Evolutionary conservation across 2,113 vertebrate species (phyloP).

Genomic region (Colossoma macropomum): DNA sequence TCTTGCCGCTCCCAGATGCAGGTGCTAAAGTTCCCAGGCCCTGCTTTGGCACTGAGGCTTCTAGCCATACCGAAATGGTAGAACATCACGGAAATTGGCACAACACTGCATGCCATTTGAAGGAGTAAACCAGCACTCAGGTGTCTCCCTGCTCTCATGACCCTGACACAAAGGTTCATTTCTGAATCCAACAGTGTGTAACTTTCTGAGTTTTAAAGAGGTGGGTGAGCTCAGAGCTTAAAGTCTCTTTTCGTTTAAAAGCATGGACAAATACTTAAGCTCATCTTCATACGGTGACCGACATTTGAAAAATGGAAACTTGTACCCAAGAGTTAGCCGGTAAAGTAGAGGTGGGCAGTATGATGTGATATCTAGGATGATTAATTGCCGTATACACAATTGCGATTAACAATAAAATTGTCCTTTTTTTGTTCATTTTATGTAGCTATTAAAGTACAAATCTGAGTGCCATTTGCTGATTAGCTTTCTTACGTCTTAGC

Average conservation of each 20-base stretch:
- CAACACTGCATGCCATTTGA: background rate
- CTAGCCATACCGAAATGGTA: slow-evolving; percentile 18
- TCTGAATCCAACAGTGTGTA: background rate
- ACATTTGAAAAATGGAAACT: no score
- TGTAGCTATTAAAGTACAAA: no score
- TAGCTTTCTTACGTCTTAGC: no score
- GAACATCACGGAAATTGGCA: slow-evolving; percentile 26
- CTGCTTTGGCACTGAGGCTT: slow-evolving; percentile 21
- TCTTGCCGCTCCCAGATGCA: slow-evolving; percentile 28
- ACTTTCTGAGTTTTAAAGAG: background rate
- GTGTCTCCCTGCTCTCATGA: slow-evolving; percentile 5
- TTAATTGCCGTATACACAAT: no score
- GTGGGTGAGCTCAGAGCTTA: background rate
- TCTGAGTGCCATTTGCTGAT: no score
- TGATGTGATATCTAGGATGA: no score
- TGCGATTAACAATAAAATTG: no score
- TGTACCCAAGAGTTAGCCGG: no score
- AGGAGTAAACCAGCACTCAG: slow-evolving; percentile 26
- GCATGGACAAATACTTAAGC: background rate
- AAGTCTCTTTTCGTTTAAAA: background rate
- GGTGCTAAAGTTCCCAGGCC: slow-evolving; percentile 55
- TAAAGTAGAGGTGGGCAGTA: no score
- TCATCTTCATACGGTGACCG: background rate
- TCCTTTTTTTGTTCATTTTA: no score
- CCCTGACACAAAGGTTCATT: slow-evolving; percentile 6